These are phyloP conservation scores for Hylaeus volcanicus DNA, from an alignment of 1,140 invertebrate genomes.

Conservation along the genomic window DNA sequence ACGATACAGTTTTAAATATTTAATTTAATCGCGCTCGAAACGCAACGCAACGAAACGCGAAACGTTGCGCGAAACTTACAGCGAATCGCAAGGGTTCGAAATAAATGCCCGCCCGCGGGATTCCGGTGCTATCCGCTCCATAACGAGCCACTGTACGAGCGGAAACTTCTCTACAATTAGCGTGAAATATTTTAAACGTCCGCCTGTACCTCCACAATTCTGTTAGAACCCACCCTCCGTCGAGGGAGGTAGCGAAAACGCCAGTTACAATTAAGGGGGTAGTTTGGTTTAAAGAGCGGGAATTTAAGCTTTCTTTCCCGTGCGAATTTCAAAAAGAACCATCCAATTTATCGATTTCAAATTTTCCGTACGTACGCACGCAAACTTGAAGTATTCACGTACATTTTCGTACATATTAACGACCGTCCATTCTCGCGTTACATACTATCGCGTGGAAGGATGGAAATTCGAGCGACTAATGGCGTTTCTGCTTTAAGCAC, in stretches of 20 bases:
- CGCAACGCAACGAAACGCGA: not conserved
- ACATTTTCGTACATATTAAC: no score
- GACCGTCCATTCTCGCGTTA: no score
- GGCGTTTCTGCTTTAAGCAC: no score
- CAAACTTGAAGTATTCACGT: no score
- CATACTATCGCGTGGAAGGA: no score
- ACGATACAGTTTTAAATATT: not conserved
- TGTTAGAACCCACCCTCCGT: not conserved
- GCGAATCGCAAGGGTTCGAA: not conserved
- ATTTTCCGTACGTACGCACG: no score
- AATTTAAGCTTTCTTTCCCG: no score
- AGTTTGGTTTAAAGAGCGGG: no score
- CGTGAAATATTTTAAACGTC: slow-evolving; percentile 33
- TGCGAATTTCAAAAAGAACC: no score
- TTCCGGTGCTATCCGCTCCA: not conserved
- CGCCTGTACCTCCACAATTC: not conserved
- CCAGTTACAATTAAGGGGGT: slow-evolving; percentile 9
- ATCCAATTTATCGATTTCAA: no score
- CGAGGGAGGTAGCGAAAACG: not conserved
- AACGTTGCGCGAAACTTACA: not conserved
- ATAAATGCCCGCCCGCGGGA: not conserved
- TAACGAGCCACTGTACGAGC: slow-evolving; percentile 4
- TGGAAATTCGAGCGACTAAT: no score
- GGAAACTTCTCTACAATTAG: slow-evolving; percentile 31
- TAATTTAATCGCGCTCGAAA: not conserved